phyloP scores from a whole-genome alignment of 2,113 vertebrate species.

The Oncorhynchus mykiss region DNA sequence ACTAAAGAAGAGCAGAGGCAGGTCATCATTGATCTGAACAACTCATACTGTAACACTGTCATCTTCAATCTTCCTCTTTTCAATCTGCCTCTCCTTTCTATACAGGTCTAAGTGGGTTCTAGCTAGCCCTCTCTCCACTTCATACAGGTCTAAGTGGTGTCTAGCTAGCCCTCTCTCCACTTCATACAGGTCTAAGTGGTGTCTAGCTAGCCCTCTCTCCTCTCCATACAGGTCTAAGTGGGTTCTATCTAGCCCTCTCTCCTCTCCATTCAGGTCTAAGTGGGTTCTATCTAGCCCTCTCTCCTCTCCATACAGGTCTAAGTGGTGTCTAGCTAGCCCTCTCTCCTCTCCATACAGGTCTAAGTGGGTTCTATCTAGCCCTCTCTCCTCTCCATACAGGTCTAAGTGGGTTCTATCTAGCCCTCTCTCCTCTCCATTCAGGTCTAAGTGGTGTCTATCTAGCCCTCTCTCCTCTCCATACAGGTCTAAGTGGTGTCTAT shows the following conservation, averaged over 20 bases:
- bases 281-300: neutral
- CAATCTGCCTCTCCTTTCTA: neutral
- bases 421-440: neutral
- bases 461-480: neutral
- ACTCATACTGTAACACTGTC: neutral
- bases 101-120: no score
- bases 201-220: neutral
- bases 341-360: neutral
- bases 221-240: neutral
- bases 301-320: neutral
- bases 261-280: neutral
- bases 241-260: neutral
- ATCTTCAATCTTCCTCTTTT: neutral
- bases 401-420: slow-evolving; percentile 4
- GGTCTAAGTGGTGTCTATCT: slow-evolving; percentile 5
- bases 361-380: slow-evolving; percentile 3
- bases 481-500: slow-evolving; percentile 6
- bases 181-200: no score
- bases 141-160: no score
- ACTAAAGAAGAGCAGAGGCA: neutral
- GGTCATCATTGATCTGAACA: neutral
- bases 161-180: no score
- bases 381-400: neutral
- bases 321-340: slow-evolving; percentile 1
- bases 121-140: no score